These are phyloP conservation scores for Platichthys flesus DNA, from an alignment of 2,113 vertebrate genomes.

Conservation along the genomic window DNA sequence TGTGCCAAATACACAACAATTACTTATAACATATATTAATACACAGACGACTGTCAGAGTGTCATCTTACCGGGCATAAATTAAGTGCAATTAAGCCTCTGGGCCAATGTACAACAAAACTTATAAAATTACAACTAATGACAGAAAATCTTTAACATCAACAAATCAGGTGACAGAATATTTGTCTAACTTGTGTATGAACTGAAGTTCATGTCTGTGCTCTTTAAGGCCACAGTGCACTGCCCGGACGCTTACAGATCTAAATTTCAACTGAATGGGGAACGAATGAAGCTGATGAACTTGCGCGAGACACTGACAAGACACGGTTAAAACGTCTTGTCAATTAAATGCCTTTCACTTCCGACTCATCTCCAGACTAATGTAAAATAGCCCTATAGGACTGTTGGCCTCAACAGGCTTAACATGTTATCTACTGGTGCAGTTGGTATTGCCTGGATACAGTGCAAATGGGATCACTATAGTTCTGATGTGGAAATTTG, in stretches of 20 bases:
- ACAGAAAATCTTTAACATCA: conserved; percentile 20
- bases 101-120: conserved; percentile 27
- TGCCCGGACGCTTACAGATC: conserved; percentile 10
- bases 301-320: conserved; percentile 42
- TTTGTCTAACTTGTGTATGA: neutral
- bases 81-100: conserved; percentile 45
- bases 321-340: conserved; percentile 35
- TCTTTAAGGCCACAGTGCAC: conserved; percentile 29
- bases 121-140: conserved; percentile 28
- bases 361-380: conserved; percentile 41
- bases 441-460: conserved; percentile 44
- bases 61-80: conserved; percentile 58
- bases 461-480: conserved; percentile 51
- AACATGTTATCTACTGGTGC: conserved; percentile 37
- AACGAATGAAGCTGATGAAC: conserved; percentile 28
- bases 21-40: neutral
- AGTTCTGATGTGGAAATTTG: conserved; percentile 34
- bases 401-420: conserved; percentile 62
- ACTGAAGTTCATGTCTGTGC: conserved; percentile 10
- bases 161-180: neutral
- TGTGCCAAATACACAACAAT: neutral
- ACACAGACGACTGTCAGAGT: conserved; percentile 27
- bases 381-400: conserved; percentile 53
- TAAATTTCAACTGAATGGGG: conserved; percentile 33
- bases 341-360: conserved; percentile 53